These are phyloP conservation scores for honey bee (Apis mellifera) DNA, from an alignment of 1,140 invertebrate species.

Conservation along the genomic window DNA sequence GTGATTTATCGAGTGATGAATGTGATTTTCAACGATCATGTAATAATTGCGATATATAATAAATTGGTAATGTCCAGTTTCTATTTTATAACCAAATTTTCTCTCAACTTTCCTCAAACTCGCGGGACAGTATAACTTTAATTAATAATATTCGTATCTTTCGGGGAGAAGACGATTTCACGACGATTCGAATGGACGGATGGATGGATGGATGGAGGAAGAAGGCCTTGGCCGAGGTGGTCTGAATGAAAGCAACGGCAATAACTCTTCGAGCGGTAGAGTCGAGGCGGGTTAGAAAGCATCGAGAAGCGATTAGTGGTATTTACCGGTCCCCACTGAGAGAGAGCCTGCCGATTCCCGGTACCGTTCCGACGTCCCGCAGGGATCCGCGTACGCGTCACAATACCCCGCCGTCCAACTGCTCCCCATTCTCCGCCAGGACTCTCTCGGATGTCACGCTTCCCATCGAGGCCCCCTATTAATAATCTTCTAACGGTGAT, in stretches of 20 bases:
- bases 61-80: too few species aligned
- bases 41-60: too few species aligned
- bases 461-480: constrained; percentile 55
- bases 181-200: too few species aligned
- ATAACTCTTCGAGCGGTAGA: constrained; percentile 62
- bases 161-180: too few species aligned
- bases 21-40: too few species aligned
- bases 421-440: constrained; percentile 70
- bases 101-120: too few species aligned
- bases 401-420: constrained; percentile 62
- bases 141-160: too few species aligned
- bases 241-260: constrained; percentile 64
- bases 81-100: too few species aligned
- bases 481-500: constrained; percentile 66
- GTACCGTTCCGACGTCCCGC: constrained; percentile 62
- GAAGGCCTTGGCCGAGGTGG: constrained; percentile 36
- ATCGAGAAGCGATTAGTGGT: constrained; percentile 73
- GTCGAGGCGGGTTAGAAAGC: constrained; percentile 67
- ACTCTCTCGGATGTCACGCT: constrained; percentile 42
- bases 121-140: too few species aligned
- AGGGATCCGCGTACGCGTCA: constrained; percentile 46
- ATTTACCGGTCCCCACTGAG: constrained; percentile 63
- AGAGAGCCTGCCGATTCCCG: constrained; percentile 58
- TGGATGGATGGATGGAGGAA: too few species aligned
- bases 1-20: too few species aligned